phyloP scores from a whole-genome alignment of 1,140 invertebrate genomes.

The Pygmarrhopalites habei region DNA sequence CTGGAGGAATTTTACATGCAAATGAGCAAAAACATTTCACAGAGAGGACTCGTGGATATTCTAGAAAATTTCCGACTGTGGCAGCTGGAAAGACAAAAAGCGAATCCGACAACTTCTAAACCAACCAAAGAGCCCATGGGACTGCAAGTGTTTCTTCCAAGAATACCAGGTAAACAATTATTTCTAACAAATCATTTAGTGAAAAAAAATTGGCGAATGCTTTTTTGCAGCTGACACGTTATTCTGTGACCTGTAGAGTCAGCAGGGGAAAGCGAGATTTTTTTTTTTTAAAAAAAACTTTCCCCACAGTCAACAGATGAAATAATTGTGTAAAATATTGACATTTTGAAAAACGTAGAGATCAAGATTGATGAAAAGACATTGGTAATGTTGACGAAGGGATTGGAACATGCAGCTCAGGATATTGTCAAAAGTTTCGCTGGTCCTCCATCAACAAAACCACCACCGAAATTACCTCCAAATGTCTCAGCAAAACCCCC shows the following conservation, averaged over 20 bases:
- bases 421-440: not conserved
- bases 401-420: not conserved
- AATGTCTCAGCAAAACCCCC: constrained; percentile 2
- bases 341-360: no score
- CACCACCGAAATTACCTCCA: not conserved
- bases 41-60: not conserved
- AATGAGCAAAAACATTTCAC: no score
- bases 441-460: constrained; percentile 3
- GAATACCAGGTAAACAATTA: no score
- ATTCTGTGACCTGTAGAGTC: not conserved
- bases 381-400: not conserved
- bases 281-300: no score
- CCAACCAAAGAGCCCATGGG: not conserved
- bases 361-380: not conserved
- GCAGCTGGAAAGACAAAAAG: not conserved
- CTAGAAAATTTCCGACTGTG: constrained; percentile 12
- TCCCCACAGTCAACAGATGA: no score
- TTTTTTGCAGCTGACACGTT: not conserved
- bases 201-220: no score
- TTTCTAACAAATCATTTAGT: no score
- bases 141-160: not conserved
- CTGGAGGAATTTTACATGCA: no score
- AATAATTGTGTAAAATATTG: no score
- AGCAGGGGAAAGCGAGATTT: no score
- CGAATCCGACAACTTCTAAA: not conserved